Conservation (phyloP, 2,888 invertebrate species). For the Rhimphoctona megacephalus region DNA sequence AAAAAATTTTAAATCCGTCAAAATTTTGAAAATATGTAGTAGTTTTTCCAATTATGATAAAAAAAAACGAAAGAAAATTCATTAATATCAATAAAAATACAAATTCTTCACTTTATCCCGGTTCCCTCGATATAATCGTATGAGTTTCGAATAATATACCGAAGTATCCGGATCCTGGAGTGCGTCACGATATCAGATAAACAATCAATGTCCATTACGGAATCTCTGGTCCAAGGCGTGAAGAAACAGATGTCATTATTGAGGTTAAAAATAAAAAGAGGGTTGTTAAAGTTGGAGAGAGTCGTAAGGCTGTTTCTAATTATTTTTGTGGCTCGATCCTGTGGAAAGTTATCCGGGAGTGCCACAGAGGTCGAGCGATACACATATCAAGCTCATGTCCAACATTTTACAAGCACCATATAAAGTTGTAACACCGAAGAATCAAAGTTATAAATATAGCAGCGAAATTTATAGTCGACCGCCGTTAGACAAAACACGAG, state of each 20-base stretch:
- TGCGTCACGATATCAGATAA: slow-evolving; percentile 29
- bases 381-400: slow-evolving; percentile 6
- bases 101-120: no score
- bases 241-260: neutral
- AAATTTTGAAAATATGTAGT: no score
- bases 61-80: no score
- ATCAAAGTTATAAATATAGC: slow-evolving; percentile 16
- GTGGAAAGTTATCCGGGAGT: slow-evolving; percentile 41
- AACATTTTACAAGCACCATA: slow-evolving; percentile 13
- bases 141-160: neutral
- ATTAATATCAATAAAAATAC: no score
- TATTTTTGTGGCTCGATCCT: slow-evolving; percentile 41
- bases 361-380: neutral
- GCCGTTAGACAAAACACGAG: slow-evolving; percentile 36
- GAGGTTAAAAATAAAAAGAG: neutral
- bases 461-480: slow-evolving; percentile 29
- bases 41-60: no score
- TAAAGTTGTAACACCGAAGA: slow-evolving; percentile 19
- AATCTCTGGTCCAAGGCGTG: neutral
- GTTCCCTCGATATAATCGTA: no score
- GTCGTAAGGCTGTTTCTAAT: slow-evolving; percentile 18
- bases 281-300: slow-evolving; percentile 1
- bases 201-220: slow-evolving; percentile 8
- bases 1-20: no score
- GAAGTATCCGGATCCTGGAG: slow-evolving; percentile 40